Conservation (phyloP, 1,140 invertebrate genomes). For the Halotydeus destructor region DNA sequence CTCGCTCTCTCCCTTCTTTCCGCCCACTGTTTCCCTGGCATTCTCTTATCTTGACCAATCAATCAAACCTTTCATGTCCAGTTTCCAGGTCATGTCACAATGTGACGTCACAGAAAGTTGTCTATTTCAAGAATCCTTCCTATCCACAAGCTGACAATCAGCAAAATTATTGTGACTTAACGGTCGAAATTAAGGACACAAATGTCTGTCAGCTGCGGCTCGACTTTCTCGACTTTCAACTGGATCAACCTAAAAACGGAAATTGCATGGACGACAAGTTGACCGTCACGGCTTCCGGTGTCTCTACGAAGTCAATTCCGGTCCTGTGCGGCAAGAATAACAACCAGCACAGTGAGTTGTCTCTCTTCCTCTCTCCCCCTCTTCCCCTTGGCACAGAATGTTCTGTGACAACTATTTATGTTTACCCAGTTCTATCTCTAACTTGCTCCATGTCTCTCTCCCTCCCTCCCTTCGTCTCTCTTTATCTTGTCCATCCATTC, state of each 20-base stretch:
- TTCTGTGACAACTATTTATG: background rate
- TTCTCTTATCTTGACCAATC: too few species aligned
- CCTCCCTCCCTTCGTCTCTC: background rate
- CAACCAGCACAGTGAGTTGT: slow-evolving; percentile 50
- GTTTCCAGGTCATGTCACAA: slow-evolving; percentile 15
- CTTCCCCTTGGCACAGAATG: too few species aligned
- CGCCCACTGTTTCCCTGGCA: too few species aligned
- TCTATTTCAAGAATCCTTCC: slow-evolving; percentile 15
- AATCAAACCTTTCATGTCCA: background rate
- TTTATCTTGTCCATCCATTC: background rate
- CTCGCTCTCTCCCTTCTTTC: background rate
- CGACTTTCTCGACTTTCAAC: slow-evolving; percentile 31
- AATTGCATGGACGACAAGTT: slow-evolving; percentile 43
- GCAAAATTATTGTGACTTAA: slow-evolving; percentile 33
- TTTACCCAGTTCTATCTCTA: background rate
- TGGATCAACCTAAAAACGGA: slow-evolving; percentile 39
- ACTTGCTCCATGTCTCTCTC: background rate
- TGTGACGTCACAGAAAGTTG: slow-evolving; percentile 14
- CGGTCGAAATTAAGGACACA: slow-evolving; percentile 33
- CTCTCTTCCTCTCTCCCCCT: background rate
- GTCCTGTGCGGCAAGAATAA: slow-evolving; percentile 52
- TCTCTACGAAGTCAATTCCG: slow-evolving; percentile 34
- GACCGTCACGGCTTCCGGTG: slow-evolving; percentile 28
- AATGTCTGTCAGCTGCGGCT: slow-evolving; percentile 40
- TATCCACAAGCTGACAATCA: slow-evolving; percentile 16